Evolutionary conservation across 2,888 invertebrate genomes (phyloP).

Genomic region (Trachelus troglodyta): DNA sequence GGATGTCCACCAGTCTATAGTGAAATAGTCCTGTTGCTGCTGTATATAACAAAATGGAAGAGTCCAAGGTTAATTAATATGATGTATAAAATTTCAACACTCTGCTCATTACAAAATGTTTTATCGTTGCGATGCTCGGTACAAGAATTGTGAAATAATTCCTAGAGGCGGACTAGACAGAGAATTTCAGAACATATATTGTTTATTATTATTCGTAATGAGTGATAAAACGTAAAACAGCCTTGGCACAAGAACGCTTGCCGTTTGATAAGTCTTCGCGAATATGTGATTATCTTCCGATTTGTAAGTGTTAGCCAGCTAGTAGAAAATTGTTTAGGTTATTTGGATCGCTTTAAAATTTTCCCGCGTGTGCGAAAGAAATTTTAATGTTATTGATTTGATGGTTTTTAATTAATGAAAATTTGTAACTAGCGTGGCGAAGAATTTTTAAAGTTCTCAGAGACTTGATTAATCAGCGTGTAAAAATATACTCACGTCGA

Average conservation of each 20-base stretch:
- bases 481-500: conserved; percentile 71
- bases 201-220: background rate
- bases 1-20: conserved; percentile 28
- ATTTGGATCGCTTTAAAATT: background rate
- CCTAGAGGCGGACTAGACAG: background rate
- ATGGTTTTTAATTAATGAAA: background rate
- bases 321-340: background rate
- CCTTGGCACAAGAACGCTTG: background rate
- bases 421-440: background rate
- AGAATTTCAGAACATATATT: background rate
- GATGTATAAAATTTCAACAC: background rate
- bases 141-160: background rate
- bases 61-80: background rate
- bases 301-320: background rate
- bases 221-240: background rate
- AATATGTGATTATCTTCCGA: background rate
- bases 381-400: background rate
- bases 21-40: background rate
- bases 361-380: background rate
- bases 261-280: background rate
- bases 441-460: background rate
- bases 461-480: background rate
- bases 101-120: background rate
- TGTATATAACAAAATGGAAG: background rate
- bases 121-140: background rate